Conservation (phyloP, 2,888 invertebrate species). For the Drosophila fulvimacula region DNA sequence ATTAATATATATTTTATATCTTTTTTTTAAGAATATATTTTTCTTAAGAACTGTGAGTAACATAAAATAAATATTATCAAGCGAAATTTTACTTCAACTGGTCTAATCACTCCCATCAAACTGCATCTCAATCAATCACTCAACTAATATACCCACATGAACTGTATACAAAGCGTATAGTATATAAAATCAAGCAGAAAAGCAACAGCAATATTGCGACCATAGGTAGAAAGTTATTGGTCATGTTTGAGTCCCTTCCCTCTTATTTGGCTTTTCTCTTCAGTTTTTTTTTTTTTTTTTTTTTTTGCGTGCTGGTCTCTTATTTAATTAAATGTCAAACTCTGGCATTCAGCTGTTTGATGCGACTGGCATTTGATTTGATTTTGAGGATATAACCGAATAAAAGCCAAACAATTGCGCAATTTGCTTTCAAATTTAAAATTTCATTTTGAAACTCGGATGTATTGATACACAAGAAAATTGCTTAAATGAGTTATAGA, state of each 20-base stretch:
- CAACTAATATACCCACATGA: neutral
- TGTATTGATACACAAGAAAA: neutral
- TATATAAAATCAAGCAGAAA: slow-evolving; percentile 35
- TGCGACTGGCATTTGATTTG: slow-evolving; percentile 54
- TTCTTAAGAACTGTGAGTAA: no score
- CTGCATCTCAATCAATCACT: neutral
- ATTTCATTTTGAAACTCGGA: slow-evolving; percentile 1
- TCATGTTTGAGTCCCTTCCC: slow-evolving; percentile 36
- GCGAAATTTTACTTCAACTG: no score
- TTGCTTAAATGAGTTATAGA: neutral
- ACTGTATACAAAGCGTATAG: slow-evolving; percentile 3
- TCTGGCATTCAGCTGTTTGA: slow-evolving; percentile 34
- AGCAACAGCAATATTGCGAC: slow-evolving; percentile 33
- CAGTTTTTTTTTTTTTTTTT: neutral
- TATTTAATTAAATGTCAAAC: slow-evolving; percentile 79
- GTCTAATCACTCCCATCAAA: neutral
- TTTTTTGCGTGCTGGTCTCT: slow-evolving; percentile 26
- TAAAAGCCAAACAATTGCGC: slow-evolving; percentile 40
- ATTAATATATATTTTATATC: no score
- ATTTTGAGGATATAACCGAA: slow-evolving; percentile 31
- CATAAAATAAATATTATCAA: no score
- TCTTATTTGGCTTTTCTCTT: neutral
- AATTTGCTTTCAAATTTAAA: slow-evolving; percentile 29
- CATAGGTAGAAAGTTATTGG: slow-evolving; percentile 61
- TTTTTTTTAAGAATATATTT: no score